Evolutionary conservation across 2,888 invertebrate species (phyloP).

Genomic region (Cosmopolites sordidus): DNA sequence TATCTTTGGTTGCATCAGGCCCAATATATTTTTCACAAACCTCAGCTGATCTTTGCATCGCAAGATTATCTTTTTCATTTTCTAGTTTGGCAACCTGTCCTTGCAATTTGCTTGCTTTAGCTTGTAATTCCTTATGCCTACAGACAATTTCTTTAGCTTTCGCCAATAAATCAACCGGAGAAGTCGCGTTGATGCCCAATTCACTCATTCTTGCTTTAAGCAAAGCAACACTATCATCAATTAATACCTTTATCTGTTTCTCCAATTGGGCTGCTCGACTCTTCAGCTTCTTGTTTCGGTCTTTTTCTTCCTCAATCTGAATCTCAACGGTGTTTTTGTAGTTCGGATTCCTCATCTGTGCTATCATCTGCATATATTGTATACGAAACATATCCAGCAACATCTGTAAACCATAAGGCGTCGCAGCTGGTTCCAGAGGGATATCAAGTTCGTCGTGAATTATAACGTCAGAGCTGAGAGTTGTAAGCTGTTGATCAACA

Average conservation of each 20-base stretch:
- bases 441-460: constrained; percentile 81
- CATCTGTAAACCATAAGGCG: constrained; percentile 83
- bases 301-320: constrained; percentile 77
- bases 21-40: constrained; percentile 68
- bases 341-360: constrained; percentile 75
- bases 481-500: constrained; percentile 84
- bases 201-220: constrained; percentile 88
- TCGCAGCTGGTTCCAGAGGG: constrained; percentile 69
- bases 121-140: constrained; percentile 87
- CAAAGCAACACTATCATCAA: constrained; percentile 86
- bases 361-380: constrained; percentile 80
- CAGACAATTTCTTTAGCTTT: constrained; percentile 91
- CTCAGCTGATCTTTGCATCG: constrained; percentile 70
- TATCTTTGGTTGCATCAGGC: constrained; percentile 54
- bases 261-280: constrained; percentile 85
- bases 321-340: constrained; percentile 68
- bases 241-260: constrained; percentile 87
- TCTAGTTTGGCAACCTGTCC: constrained; percentile 75
- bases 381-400: constrained; percentile 79
- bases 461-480: constrained; percentile 62
- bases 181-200: constrained; percentile 82
- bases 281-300: constrained; percentile 72
- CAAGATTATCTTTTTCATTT: constrained; percentile 68
- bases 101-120: constrained; percentile 81
- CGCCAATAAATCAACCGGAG: constrained; percentile 77